Evolutionary conservation across 1,140 invertebrate genomes (phyloP).

Genomic region (Carposina sasakii): DNA sequence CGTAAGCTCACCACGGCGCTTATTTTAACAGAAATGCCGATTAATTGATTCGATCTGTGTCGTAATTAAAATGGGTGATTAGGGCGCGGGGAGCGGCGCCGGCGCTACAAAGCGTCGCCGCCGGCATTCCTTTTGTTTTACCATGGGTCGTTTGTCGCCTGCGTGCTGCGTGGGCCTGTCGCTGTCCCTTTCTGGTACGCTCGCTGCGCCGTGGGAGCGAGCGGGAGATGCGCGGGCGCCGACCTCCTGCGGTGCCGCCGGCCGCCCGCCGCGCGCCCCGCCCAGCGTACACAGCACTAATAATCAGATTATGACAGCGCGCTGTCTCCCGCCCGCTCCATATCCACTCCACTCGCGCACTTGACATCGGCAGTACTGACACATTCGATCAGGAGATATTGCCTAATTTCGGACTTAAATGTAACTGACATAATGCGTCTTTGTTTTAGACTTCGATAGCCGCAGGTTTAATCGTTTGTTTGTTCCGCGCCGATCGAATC

Average conservation of each 20-base stretch:
- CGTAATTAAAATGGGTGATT: conserved; percentile 72
- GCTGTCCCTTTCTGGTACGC: conserved; percentile 27
- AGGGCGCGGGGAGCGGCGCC: conserved; percentile 66
- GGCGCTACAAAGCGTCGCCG: conserved; percentile 66
- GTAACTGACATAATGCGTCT: conserved; percentile 27
- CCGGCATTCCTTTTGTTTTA: conserved; percentile 72
- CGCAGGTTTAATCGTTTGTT: too few species aligned
- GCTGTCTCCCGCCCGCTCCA: conserved; percentile 44
- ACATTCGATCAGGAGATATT: conserved; percentile 21
- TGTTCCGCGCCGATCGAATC: too few species aligned
- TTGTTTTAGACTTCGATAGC: conserved; percentile 20
- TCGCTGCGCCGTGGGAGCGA: conserved; percentile 23
- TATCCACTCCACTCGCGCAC: conserved; percentile 23
- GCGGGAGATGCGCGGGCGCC: conserved; percentile 55
- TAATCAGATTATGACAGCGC: conserved; percentile 70
- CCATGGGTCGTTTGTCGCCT: conserved; percentile 71
- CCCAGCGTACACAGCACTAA: conserved; percentile 59
- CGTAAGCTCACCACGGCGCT: conserved; percentile 47
- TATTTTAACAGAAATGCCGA: conserved; percentile 70
- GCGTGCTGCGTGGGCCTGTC: conserved; percentile 40
- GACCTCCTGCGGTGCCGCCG: conserved; percentile 62
- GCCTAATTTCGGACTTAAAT: conserved; percentile 4
- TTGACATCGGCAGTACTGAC: conserved; percentile 20
- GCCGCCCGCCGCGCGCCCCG: conserved; percentile 66
- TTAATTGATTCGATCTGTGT: conserved; percentile 72